These are phyloP conservation scores for Andricus curvator DNA, from an alignment of 2,888 invertebrate species.

Conservation along the genomic window DNA sequence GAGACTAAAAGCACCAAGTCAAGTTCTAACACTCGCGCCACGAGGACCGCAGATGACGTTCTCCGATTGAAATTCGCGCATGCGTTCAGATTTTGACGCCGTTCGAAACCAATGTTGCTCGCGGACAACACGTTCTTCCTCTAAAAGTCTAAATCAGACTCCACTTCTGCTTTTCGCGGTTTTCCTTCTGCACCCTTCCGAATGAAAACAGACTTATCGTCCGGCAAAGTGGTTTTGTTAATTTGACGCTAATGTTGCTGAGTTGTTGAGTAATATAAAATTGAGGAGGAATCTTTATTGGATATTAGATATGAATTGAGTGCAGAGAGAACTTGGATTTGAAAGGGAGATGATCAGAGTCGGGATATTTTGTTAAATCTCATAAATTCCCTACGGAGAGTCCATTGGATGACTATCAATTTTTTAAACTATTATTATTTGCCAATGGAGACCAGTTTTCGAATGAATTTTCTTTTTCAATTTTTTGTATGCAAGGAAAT, in stretches of 20 bases:
- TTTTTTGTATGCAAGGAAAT: no score
- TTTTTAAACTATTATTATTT: no score
- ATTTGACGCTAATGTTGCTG: constrained; percentile 3
- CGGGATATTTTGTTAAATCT: no score
- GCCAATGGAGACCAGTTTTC: no score
- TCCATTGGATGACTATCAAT: no score
- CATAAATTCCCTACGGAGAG: no score
- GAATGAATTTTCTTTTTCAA: no score
- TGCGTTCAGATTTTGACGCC: constrained; percentile 59
- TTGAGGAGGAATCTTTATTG: background rate
- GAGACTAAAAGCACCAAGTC: constrained; percentile 71
- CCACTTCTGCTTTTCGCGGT: background rate
- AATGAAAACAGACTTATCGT: background rate
- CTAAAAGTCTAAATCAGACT: background rate
- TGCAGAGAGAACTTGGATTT: background rate
- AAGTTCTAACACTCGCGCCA: constrained; percentile 71
- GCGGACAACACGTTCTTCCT: constrained; percentile 1
- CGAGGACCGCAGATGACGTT: constrained; percentile 65
- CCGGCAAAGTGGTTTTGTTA: background rate
- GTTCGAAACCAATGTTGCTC: background rate
- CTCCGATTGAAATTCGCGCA: constrained; percentile 66
- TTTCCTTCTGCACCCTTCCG: constrained; percentile 2
- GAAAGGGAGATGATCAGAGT: no score
- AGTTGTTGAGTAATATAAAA: background rate
- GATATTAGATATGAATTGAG: background rate